Base-by-base conservation (phyloP, 1,140 invertebrate species). In the Sycophaga agraensis region DNA sequence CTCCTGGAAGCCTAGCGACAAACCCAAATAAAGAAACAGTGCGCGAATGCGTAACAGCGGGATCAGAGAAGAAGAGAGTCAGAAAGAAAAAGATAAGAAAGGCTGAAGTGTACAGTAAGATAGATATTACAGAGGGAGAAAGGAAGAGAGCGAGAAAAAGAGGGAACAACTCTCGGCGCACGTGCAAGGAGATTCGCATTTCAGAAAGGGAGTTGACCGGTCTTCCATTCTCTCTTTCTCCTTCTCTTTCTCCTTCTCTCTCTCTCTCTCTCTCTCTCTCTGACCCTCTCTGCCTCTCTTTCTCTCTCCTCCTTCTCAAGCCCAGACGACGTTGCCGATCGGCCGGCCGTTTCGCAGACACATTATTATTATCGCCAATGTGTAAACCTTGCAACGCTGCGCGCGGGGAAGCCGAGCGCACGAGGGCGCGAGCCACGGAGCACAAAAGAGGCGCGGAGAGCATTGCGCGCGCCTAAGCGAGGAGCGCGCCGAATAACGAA, bases 141-240 rank as follows among this genome's bases (percentile, higher is more conserved):
- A 43, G 46, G 28, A 45, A 35, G 2, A 56, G 12, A 2, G 6
- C n/a, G n/a, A n/a, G n/a, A n/a, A n/a, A n/a, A n/a, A n/a, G n/a
- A n/a, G n/a, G n/a, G n/a, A n/a, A n/a, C n/a, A n/a, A n/a, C n/a
- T n/a, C n/a, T n/a, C n/a, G 9, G 17, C 24, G 28, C 40, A 45
- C 53, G 40, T 43, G 53, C 16, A 28, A 54, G 17, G 43, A 59
- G 42, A 40, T 28, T 66, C 24, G 40, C 45, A 40, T 70, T 71
- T 65, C 28, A 64, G 57, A 6, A 50, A 56, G 54, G 26, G 21
- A 56, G 31, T 34, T 55, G 28, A 55, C 39, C 40, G 53, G 28
- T 55, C 40, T n/a, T n/a, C n/a, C n/a, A n/a, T n/a, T n/a, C n/a
- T 26, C n/a, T 35, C 24, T 45, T 9, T 16, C 11, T 4, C 7